Evolutionary conservation across 2,797 vertebrate species (phyloP).

Genomic region (Sternotherus odoratus): DNA sequence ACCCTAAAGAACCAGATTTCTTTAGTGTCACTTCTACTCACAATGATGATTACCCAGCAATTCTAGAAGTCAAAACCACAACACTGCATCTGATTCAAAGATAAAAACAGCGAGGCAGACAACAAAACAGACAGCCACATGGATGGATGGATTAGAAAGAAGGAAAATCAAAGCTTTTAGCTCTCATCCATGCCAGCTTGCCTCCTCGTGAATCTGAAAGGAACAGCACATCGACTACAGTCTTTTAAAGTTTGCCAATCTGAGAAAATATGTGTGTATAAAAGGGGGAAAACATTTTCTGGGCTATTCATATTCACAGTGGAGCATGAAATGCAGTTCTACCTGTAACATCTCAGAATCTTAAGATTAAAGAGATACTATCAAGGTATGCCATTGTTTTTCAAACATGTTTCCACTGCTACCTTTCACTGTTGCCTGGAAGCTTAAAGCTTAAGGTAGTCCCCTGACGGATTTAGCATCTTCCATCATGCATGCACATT

Average conservation of each 20-base stretch:
- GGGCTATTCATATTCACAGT: not conserved
- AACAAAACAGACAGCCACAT: not conserved
- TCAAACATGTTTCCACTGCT: fast-evolving
- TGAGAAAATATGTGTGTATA: not conserved
- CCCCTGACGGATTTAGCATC: not conserved
- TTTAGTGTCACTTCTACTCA: not conserved
- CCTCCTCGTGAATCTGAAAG: not conserved
- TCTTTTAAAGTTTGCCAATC: not conserved
- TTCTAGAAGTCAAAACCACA: fast-evolving
- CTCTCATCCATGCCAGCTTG: not conserved
- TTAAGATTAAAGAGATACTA: not conserved
- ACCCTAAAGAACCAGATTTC: not conserved
- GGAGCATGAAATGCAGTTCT: not conserved
- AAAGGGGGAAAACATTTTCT: not conserved
- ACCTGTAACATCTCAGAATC: not conserved
- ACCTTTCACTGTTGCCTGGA: fast-evolving
- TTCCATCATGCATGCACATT: fast-evolving
- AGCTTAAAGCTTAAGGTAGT: not conserved
- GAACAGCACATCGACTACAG: not conserved
- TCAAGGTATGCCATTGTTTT: not conserved
- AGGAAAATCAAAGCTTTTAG: not conserved
- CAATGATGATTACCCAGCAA: not conserved
- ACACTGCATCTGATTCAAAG: not conserved
- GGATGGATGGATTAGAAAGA: not conserved
- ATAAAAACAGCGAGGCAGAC: not conserved